phyloP scores from a whole-genome alignment of 1,140 invertebrate species.

The Zaprionus camerounensis region DNA sequence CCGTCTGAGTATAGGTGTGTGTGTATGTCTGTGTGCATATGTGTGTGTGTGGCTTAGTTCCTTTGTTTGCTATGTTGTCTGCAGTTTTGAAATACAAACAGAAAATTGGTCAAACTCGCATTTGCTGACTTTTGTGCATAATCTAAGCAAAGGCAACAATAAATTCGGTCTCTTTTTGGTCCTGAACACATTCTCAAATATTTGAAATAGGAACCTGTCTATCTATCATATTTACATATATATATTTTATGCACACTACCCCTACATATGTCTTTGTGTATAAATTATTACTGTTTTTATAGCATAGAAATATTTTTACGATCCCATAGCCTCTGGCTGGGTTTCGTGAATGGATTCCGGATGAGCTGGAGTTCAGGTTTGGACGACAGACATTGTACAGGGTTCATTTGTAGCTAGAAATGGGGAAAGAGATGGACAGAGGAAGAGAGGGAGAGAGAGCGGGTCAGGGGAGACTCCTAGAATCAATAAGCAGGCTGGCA shows the following conservation, averaged over 20 bases:
- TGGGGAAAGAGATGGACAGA: not conserved
- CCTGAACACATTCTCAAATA: conserved; percentile 62
- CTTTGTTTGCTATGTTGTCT: conserved; percentile 45
- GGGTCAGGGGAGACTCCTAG: conserved; percentile 1
- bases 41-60: not conserved
- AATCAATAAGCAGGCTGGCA: conserved; percentile 52
- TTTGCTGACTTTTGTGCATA: conserved; percentile 73
- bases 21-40: conserved; percentile 4
- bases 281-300: conserved; percentile 53
- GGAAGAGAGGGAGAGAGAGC: not conserved
- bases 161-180: conserved; percentile 18
- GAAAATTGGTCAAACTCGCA: conserved; percentile 52
- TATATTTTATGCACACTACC: conserved; percentile 11
- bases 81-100: conserved; percentile 76
- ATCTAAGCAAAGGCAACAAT: conserved; percentile 46
- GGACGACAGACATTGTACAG: not conserved
- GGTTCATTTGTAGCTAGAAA: not conserved
- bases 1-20: conserved; percentile 3
- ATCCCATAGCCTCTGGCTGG: conserved; percentile 16
- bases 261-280: conserved; percentile 6
- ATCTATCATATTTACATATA: conserved; percentile 18
- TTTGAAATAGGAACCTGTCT: conserved; percentile 41
- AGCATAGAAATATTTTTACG: conserved; percentile 57
- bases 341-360: not conserved
- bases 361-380: not conserved